Evolutionary conservation across 1,140 invertebrate genomes (phyloP), one percentile per base, ranked within the genome.

Genomic region (Eurytemora carolleeae): DNA sequence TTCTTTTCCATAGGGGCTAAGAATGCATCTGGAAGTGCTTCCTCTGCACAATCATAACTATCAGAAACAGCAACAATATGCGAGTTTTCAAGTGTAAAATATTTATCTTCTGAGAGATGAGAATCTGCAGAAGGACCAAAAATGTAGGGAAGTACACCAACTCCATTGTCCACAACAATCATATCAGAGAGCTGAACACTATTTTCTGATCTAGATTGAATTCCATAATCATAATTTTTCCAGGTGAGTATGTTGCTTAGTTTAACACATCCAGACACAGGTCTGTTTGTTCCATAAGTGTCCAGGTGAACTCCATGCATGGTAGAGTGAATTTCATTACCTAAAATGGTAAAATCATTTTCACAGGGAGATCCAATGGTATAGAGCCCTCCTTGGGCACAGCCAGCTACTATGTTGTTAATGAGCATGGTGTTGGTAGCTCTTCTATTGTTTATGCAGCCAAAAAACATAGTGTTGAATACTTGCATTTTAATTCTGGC

Each of bases 321-420:
- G 15, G 57, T 22, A 2, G 57, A 23, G 63, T 61, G 64, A 65
- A 65, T 53, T 63, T 54, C 44, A 65, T 52, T 16, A 31, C 31
- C 1, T n/a, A n/a, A n/a, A n/a, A n/a, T n/a, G n/a, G n/a, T n/a
- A n/a, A n/a, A n/a, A n/a, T n/a, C n/a, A n/a, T n/a, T n/a, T n/a
- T n/a, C n/a, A n/a, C n/a, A n/a, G n/a, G n/a, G n/a, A n/a, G n/a
- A n/a, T n/a, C n/a, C n/a, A n/a, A n/a, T n/a, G n/a, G n/a, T n/a
- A n/a, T n/a, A n/a, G n/a, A n/a, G n/a, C n/a, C n/a, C n/a, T n/a
- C n/a, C n/a, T n/a, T n/a, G n/a, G n/a, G n/a, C n/a, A n/a, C n/a
- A n/a, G n/a, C n/a, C n/a, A n/a, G n/a, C n/a, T n/a, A n/a, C n/a
- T n/a, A n/a, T n/a, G n/a, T n/a, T n/a, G n/a, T n/a, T n/a, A n/a